phyloP scores from a whole-genome alignment of 2,797 vertebrate species.

The Liasis olivaceus region DNA sequence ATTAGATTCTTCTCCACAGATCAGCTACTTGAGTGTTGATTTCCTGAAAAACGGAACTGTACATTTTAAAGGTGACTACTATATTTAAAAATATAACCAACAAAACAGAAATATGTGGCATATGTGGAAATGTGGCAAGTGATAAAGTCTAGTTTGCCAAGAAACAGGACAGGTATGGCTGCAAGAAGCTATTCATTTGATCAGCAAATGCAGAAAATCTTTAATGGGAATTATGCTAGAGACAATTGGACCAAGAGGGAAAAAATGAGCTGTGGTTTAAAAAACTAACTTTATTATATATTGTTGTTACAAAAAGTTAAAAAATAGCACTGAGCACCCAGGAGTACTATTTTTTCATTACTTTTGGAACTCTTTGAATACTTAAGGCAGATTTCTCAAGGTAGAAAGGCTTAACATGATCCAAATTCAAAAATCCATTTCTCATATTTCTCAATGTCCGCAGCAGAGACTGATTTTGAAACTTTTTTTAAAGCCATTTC shows the following conservation, averaged over 20 bases:
- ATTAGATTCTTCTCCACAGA: background rate
- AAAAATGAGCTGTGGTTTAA: slow-evolving; percentile 61
- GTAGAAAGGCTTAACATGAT: slow-evolving; percentile 82
- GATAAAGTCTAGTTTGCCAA: background rate
- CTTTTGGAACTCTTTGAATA: slow-evolving; percentile 70
- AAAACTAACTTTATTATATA: slow-evolving; percentile 74
- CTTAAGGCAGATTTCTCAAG: slow-evolving; percentile 65
- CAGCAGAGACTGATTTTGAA: slow-evolving; percentile 93
- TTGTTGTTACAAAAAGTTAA: slow-evolving; percentile 76
- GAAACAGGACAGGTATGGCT: background rate
- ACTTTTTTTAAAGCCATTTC: slow-evolving; percentile 93
- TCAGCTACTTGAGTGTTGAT: background rate
- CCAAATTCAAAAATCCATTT: slow-evolving; percentile 98
- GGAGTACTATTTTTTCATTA: slow-evolving; percentile 67
- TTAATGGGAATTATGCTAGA: background rate
- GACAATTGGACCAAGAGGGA: background rate
- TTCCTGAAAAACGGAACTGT: background rate
- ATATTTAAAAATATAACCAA: background rate
- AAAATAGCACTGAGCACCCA: slow-evolving; percentile 69
- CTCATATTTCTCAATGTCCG: slow-evolving; percentile 95
- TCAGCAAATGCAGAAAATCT: background rate
- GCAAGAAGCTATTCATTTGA: background rate
- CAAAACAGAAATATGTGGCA: background rate
- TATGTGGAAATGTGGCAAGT: background rate
- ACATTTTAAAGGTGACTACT: background rate